phyloP scores from a whole-genome alignment of 2,113 vertebrate species.

The Otis tarda region DNA sequence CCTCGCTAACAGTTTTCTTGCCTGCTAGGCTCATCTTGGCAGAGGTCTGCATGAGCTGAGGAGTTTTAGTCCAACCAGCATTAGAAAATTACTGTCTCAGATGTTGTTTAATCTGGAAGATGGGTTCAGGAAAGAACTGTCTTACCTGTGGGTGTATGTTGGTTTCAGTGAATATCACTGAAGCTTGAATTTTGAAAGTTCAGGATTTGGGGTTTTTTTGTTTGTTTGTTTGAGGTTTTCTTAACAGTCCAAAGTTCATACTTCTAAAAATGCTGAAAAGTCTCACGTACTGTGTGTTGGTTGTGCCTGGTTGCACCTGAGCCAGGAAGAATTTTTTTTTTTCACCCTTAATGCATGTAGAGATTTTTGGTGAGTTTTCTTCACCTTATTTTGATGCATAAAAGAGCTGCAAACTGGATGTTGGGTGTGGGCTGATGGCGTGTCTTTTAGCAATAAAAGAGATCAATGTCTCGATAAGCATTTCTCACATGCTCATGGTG shows the following conservation, averaged over 20 bases:
- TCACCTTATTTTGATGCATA: background rate
- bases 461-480: rapidly evolving
- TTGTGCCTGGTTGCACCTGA: background rate
- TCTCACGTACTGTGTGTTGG: background rate
- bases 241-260: background rate
- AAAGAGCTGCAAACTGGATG: background rate
- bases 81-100: background rate
- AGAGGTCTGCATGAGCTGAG: background rate
- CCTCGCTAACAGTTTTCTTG: background rate
- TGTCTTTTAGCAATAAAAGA: background rate
- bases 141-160: background rate
- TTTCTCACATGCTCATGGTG: background rate
- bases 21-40: background rate
- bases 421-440: background rate
- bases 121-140: background rate
- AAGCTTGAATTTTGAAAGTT: background rate
- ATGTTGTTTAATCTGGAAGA: background rate
- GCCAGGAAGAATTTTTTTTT: background rate
- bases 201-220: rapidly evolving
- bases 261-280: background rate
- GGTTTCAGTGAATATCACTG: background rate
- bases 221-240: background rate
- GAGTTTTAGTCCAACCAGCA: background rate
- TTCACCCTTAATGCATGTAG: background rate
- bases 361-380: background rate